Evolutionary conservation across 2,113 vertebrate genomes (phyloP).

Genomic region (Prietella phreatophila): DNA sequence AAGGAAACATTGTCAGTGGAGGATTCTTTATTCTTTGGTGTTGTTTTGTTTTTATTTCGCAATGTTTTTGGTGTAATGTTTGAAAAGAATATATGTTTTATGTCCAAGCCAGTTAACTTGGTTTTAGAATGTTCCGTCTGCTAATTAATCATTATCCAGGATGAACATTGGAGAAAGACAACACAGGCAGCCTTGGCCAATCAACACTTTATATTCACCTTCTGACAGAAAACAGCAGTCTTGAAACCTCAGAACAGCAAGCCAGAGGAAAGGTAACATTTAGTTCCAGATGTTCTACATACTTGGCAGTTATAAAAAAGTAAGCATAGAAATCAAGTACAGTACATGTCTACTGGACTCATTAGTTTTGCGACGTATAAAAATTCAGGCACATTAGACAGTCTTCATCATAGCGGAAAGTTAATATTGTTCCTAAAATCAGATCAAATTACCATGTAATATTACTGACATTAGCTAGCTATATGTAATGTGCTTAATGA

Average conservation of each 20-base stretch:
- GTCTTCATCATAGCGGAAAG: not conserved
- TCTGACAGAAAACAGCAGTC: not conserved
- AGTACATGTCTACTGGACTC: not conserved
- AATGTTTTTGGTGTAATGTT: not conserved
- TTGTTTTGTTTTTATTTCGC: not conserved
- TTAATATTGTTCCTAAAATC: not conserved
- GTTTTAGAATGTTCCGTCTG: not conserved
- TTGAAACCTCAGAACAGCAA: not conserved
- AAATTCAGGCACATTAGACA: not conserved
- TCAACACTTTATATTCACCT: not conserved
- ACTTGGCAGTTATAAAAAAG: not conserved
- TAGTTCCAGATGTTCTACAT: not conserved
- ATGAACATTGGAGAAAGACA: not conserved
- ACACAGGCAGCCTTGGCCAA: not conserved
- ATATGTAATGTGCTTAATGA: not conserved
- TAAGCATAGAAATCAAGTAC: not conserved
- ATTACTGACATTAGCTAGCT: no score
- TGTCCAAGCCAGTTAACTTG: not conserved
- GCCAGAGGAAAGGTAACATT: not conserved
- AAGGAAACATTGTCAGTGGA: not conserved
- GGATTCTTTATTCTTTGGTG: not conserved
- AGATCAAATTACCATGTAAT: not conserved
- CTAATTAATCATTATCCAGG: not conserved
- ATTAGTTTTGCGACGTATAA: not conserved
- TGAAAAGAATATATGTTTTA: not conserved